Base-by-base conservation (phyloP, 2,797 vertebrate genomes). In the Neomorphus geoffroyi region DNA sequence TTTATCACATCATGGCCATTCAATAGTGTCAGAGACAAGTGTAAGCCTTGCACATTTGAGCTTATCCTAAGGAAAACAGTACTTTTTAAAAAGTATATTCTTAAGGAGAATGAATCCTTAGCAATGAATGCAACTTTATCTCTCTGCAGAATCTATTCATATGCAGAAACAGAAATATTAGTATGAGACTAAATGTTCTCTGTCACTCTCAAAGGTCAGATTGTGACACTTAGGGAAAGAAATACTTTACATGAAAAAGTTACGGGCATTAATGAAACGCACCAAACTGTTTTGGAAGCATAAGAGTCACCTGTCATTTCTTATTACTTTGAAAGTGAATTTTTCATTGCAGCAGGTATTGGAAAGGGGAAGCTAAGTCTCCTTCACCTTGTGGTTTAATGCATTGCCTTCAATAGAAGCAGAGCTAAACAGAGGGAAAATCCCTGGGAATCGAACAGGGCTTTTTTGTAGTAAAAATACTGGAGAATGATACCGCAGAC, bases 41-140 rank as follows among this genome's bases (percentile, higher is more conserved):
- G 0, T 35, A 41, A 51, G 22, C 32, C 18, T 23, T 72, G 43
- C 27, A 72, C 3, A 1, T 67, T 61, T 1, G 0, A 67, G 37
- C 23, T 88, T 22, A 92, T 69, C 43, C 28, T 61, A 37, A 28
- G 18, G 13, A 26, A 90, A 82, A 60, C n/a, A n/a, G n/a, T 26
- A 46, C 32, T 88, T 72, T 33, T 4, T 23, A 48, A 54, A 39
- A 93, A 77, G 21, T 28, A 7, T 61, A 56, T 64, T 75, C 26
- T 73, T 58, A 39, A 37, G 33, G 16, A 58, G 41, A 54, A 28
- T 35, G 27, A 27, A 69, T 58, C n/a, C 28, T 57, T 62, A 45
- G 22, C 33, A 77, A 72, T 7, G 4, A 80, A 69, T 32, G 27
- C 11, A 54, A n/a, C 21, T 88, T 46, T 22, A 45, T 75, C 50